Evolutionary conservation across 1,140 invertebrate species (phyloP).

Genomic region (Pseudobourletiella spinata): DNA sequence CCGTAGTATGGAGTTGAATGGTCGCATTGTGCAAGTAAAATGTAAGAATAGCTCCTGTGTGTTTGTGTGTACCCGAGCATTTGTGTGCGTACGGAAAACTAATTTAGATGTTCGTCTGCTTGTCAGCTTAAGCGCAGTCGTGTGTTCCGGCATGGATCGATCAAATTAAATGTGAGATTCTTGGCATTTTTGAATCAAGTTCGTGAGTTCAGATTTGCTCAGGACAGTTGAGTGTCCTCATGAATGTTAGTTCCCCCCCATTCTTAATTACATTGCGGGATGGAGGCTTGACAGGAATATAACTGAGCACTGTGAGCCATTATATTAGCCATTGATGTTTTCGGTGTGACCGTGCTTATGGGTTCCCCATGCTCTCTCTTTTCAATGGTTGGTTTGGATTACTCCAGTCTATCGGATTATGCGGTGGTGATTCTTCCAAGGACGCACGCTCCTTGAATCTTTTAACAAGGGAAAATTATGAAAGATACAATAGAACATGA

Average conservation of each 20-base stretch:
- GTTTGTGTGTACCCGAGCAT: neutral
- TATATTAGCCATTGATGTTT: too few species aligned
- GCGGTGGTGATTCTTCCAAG: too few species aligned
- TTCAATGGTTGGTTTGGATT: neutral
- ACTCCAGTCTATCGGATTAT: too few species aligned
- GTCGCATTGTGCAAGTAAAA: neutral
- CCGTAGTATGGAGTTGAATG: too few species aligned
- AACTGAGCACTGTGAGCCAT: too few species aligned
- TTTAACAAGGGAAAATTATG: too few species aligned
- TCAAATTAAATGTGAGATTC: slow-evolving; percentile 10
- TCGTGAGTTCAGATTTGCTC: slow-evolving; percentile 20
- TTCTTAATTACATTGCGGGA: neutral
- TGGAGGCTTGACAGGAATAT: too few species aligned
- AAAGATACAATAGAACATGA: too few species aligned
- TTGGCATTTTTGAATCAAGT: slow-evolving; percentile 9
- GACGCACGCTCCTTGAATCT: too few species aligned
- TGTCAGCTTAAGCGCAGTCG: neutral
- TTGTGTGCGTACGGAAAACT: neutral
- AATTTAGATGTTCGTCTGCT: neutral
- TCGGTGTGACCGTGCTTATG: neutral
- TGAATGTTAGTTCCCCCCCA: neutral
- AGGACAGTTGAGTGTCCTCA: neutral
- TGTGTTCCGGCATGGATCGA: slow-evolving; percentile 12
- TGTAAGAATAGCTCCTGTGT: neutral
- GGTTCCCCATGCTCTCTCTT: neutral